Evolutionary conservation across 2,797 vertebrate species (phyloP).

Genomic region (Enteromius afrohamiltoni): DNA sequence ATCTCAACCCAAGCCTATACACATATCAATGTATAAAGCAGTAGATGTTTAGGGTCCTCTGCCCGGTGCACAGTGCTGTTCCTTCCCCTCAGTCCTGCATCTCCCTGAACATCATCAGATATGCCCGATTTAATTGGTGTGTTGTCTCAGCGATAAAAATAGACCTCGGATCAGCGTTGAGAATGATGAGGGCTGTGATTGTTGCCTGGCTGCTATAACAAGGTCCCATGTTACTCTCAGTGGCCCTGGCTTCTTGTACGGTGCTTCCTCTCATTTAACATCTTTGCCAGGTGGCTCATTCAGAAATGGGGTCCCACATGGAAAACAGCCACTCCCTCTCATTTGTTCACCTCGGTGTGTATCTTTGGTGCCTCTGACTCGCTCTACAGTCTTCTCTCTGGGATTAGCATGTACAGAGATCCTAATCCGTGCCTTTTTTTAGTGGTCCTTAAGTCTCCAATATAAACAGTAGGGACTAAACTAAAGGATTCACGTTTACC

Average conservation of each 20-base stretch:
- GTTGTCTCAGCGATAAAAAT: constrained; percentile 29
- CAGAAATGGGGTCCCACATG: neutral
- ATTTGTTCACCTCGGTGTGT: neutral
- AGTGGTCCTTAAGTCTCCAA: constrained; percentile 3
- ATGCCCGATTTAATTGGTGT: constrained; percentile 16
- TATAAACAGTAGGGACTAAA: constrained; percentile 1
- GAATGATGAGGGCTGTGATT: constrained; percentile 26
- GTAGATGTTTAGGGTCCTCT: neutral
- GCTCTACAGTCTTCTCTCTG: constrained; percentile 4
- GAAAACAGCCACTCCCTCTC: constrained; percentile 32
- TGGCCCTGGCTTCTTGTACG: neutral
- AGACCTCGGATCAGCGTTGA: constrained; percentile 19
- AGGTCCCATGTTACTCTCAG: neutral
- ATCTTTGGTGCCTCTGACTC: neutral
- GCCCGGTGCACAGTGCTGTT: constrained; percentile 20
- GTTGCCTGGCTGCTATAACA: constrained; percentile 39
- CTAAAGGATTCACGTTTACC: constrained; percentile 5
- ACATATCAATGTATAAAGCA: constrained; percentile 22
- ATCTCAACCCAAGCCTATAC: constrained; percentile 32
- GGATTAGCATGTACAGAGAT: constrained; percentile 38
- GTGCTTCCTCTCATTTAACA: constrained; percentile 37
- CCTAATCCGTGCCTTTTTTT: constrained; percentile 53
- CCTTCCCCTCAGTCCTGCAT: constrained; percentile 21
- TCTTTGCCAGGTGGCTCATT: constrained; percentile 12
- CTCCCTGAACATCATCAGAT: constrained; percentile 30